Percentiles rank a stretch among this genome's conserved stretches.
phyloP scores from a whole-genome alignment of 2,797 vertebrate species.

The Sarcophilus harrisii region DNA sequence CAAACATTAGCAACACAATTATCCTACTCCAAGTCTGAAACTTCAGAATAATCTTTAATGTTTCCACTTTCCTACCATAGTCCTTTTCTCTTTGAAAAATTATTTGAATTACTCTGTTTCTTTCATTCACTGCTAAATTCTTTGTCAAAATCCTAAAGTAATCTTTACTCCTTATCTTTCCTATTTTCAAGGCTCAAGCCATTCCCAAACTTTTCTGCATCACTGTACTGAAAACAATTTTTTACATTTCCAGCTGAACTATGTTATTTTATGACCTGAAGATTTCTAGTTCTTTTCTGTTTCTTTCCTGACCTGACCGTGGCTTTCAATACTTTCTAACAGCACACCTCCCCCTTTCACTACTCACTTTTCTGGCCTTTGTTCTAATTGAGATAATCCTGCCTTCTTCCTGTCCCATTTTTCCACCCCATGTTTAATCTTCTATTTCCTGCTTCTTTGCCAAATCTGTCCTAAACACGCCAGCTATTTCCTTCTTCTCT shows the following conservation, averaged over 20 bases:
- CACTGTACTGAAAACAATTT: neutral
- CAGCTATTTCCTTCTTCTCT: neutral
- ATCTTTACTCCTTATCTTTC: neutral
- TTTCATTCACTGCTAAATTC: constrained; percentile 25
- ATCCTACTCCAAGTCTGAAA: neutral
- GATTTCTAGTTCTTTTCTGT: neutral
- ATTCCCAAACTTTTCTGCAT: neutral
- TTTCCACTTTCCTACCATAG: neutral
- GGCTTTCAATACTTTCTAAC: neutral
- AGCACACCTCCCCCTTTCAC: neutral
- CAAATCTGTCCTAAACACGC: neutral
- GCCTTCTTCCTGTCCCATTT: neutral
- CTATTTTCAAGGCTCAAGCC: neutral
- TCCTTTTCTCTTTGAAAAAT: neutral
- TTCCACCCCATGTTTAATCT: neutral
- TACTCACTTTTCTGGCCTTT: neutral
- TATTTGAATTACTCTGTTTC: constrained; percentile 31
- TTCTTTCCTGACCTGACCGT: neutral
- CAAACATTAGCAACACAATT: neutral
- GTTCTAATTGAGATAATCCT: neutral
- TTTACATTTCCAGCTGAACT: neutral
- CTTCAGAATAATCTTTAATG: neutral
- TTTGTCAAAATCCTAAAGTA: neutral
- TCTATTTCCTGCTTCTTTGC: neutral
- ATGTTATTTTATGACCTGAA: neutral